Evolutionary conservation across 2,888 invertebrate species (phyloP).

Genomic region (Tipula vernalis): DNA sequence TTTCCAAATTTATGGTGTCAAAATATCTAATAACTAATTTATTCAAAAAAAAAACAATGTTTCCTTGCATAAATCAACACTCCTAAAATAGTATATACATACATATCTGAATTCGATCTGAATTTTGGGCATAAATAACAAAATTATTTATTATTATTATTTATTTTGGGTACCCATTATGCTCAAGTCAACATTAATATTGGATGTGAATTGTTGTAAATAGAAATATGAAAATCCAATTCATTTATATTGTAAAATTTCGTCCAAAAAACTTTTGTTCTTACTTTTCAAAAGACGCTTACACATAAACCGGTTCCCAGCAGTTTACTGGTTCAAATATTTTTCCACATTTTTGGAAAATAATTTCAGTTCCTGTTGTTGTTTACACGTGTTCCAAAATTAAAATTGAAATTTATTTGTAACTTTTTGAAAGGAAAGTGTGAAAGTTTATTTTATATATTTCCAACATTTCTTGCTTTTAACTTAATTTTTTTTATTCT

Average conservation of each 20-base stretch:
- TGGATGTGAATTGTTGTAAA: background rate
- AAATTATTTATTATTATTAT: background rate
- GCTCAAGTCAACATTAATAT: background rate
- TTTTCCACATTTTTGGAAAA: background rate
- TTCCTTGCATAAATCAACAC: background rate
- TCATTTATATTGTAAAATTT: background rate
- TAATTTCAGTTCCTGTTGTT: background rate
- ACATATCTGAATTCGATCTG: background rate
- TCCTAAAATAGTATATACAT: background rate
- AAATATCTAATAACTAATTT: background rate
- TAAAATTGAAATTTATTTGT: background rate
- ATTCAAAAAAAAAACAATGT: background rate
- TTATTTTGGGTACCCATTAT: background rate
- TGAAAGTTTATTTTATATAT: background rate
- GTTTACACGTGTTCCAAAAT: background rate
- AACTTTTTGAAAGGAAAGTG: background rate
- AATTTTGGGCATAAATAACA: background rate
- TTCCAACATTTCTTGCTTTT: background rate
- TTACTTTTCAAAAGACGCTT: background rate
- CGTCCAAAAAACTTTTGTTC: background rate
- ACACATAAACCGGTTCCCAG: background rate
- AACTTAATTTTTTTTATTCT: background rate
- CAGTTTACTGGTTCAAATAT: background rate
- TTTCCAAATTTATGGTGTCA: background rate
- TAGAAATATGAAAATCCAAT: background rate